phyloP scores from a whole-genome alignment of 2,113 vertebrate genomes.

The Hemichromis elongatus region DNA sequence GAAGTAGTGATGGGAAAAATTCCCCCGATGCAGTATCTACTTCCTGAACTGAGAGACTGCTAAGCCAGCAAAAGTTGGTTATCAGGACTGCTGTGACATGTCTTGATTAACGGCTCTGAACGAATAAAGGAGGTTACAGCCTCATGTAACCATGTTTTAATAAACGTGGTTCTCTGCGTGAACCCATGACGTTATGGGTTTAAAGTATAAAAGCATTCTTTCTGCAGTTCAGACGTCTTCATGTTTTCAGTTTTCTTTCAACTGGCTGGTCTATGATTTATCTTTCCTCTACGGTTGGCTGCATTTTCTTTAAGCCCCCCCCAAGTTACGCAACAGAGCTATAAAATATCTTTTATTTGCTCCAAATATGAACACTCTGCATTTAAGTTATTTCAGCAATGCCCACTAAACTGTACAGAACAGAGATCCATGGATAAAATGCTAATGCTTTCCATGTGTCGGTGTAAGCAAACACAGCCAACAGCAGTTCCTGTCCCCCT shows the following conservation, averaged over 20 bases:
- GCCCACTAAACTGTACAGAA: background rate
- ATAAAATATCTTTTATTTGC: background rate
- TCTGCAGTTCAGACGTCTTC: rapidly evolving
- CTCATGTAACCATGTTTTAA: background rate
- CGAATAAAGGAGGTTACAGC: background rate
- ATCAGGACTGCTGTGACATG: background rate
- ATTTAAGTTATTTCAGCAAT: background rate
- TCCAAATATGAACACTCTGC: background rate
- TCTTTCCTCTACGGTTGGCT: background rate
- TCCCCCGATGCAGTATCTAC: background rate
- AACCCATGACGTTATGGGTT: background rate
- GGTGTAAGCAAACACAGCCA: background rate
- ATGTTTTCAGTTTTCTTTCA: background rate
- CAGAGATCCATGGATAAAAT: background rate
- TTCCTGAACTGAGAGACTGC: background rate
- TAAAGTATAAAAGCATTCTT: background rate
- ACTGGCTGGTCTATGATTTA: rapidly evolving
- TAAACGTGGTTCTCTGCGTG: background rate
- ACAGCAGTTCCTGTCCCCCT: conserved; percentile 1
- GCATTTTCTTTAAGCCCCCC: background rate
- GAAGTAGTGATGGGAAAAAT: background rate
- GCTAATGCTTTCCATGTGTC: background rate
- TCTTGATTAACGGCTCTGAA: background rate
- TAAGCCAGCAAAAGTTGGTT: background rate
- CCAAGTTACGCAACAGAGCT: background rate